Conservation (phyloP, 2,113 vertebrate genomes). For the Climacteris rufus region DNA sequence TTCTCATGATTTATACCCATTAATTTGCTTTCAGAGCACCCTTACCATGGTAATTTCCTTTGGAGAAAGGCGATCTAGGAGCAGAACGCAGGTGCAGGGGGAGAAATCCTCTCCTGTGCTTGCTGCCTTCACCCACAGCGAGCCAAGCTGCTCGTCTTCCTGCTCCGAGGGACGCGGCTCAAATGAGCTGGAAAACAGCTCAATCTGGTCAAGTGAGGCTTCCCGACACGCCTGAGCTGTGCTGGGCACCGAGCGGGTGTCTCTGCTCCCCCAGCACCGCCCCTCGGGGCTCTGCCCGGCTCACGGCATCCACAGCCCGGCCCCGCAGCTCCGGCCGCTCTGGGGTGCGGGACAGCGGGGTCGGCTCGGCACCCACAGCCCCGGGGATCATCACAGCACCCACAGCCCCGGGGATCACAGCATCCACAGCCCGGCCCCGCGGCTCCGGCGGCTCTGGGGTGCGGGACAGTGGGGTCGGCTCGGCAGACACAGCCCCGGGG, state of each 20-base stretch:
- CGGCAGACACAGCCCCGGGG: no score
- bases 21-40: neutral
- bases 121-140: neutral
- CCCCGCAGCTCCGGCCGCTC: no score
- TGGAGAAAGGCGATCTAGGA: neutral
- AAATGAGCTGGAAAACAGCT: slow-evolving; percentile 28
- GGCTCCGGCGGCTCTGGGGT: no score
- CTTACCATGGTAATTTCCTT: neutral
- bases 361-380: no score
- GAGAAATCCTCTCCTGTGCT: neutral
- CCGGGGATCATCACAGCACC: no score
- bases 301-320: neutral
- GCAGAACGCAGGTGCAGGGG: neutral
- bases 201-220: neutral
- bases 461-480: no score
- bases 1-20: neutral
- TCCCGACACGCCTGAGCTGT: neutral
- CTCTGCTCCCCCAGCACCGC: neutral
- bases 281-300: no score
- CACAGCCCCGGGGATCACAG: no score
- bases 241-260: neutral
- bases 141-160: neutral
- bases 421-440: no score
- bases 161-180: neutral
- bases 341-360: no score